phyloP scores from a whole-genome alignment of 2,113 vertebrate genomes.

The Corythaixoides concolor region DNA sequence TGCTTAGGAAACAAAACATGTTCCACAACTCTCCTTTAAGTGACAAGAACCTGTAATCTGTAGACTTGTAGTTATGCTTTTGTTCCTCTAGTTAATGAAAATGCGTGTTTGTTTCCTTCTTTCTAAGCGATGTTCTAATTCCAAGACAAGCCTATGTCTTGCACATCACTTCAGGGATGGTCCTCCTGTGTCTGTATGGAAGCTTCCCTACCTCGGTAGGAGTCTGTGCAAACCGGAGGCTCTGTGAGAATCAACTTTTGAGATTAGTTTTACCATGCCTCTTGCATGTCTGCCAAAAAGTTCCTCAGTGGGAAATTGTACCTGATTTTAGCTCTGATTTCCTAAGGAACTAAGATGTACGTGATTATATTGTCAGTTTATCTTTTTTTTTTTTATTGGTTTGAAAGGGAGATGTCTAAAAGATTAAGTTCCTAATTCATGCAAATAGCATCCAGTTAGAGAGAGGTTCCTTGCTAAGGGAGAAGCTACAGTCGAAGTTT shows the following conservation, averaged over 20 bases:
- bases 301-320: background rate
- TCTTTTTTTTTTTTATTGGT: background rate
- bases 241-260: background rate
- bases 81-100: background rate
- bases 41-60: background rate
- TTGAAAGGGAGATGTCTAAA: background rate
- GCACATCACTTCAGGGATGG: background rate
- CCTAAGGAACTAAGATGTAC: background rate
- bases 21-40: background rate
- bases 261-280: background rate
- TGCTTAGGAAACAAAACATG: background rate
- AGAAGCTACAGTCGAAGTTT: background rate
- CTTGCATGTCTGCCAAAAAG: background rate
- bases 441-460: background rate
- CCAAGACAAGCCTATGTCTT: background rate
- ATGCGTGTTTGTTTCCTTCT: background rate
- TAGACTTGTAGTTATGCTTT: background rate
- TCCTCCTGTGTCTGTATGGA: background rate
- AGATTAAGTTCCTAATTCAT: background rate
- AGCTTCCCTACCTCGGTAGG: background rate
- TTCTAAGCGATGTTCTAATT: background rate
- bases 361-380: background rate
- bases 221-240: background rate
- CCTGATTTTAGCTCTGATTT: background rate
- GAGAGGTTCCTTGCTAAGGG: background rate